A percentile compares a stretch with the other conserved stretches of the same genome.
phyloP scores from a whole-genome alignment of 2,888 invertebrate genomes.

The Thecocarcelia acutangulata region DNA sequence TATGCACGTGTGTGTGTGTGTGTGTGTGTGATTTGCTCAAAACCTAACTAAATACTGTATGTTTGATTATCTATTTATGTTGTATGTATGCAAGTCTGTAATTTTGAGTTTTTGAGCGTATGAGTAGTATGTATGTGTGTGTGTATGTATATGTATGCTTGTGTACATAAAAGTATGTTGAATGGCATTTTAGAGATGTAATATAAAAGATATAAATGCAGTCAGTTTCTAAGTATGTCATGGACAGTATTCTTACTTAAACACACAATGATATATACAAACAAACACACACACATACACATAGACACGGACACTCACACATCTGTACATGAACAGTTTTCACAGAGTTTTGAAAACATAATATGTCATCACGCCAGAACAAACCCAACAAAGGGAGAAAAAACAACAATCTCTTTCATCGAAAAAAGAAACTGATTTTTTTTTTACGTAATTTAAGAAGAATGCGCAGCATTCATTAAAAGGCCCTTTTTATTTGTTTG shows the following conservation, averaged over 20 bases:
- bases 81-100: constrained; percentile 12
- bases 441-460: constrained; percentile 8
- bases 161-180: constrained; percentile 20
- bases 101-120: neutral
- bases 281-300: neutral
- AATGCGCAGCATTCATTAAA: neutral
- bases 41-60: constrained; percentile 20
- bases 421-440: neutral
- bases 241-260: constrained; percentile 60
- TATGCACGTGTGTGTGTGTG: no score
- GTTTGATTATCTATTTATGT: constrained; percentile 45
- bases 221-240: constrained; percentile 63
- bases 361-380: constrained; percentile 35
- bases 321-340: neutral
- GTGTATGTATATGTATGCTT: neutral
- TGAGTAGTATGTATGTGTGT: no score
- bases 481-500: neutral
- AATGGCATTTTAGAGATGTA: constrained; percentile 58
- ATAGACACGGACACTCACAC: no score
- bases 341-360: constrained; percentile 34
- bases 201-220: constrained; percentile 57
- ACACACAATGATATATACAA: neutral
- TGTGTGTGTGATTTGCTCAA: no score
- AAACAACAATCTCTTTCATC: constrained; percentile 15
- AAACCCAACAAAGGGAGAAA: neutral